Percentiles rank a stretch among this genome's conserved stretches.
Conservation (phyloP, 2,888 invertebrate genomes). For the Heteropelma amictum region DNA sequence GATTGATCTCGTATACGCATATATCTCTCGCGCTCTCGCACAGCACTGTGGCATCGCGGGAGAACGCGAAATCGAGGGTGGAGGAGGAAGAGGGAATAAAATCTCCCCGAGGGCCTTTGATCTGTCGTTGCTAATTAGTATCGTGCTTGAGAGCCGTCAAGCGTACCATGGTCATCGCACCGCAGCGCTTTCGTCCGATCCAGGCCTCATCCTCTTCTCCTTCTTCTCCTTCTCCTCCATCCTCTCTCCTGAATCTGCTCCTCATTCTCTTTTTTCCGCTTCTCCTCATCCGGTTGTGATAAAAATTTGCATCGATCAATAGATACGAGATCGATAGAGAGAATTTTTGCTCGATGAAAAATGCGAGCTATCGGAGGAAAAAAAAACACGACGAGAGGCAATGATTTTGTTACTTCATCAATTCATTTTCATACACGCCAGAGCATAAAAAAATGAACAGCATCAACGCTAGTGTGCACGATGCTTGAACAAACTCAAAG, state of each 20-base stretch:
- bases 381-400: not conserved
- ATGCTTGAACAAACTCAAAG: too few relatives aligned
- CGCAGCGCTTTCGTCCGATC: conserved; percentile 42
- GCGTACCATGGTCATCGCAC: conserved; percentile 50
- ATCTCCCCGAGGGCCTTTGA: conserved; percentile 57
- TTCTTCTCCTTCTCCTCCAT: conserved; percentile 13
- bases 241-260: too few relatives aligned
- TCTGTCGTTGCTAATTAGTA: conserved; percentile 61
- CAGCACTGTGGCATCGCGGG: conserved; percentile 3
- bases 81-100: conserved; percentile 46
- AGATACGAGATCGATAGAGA: too few relatives aligned
- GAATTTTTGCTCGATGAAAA: too few relatives aligned
- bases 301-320: conserved; percentile 1
- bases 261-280: conserved; percentile 2
- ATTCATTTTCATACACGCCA: too few relatives aligned
- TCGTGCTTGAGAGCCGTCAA: conserved; percentile 58
- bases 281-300: conserved; percentile 5
- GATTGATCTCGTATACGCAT: conserved; percentile 43
- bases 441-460: too few relatives aligned
- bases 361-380: too few relatives aligned
- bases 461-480: too few relatives aligned
- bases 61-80: conserved; percentile 37
- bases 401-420: too few relatives aligned
- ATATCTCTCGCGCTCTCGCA: not conserved
- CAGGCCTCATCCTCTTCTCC: conserved; percentile 44